A percentile compares a stretch with the other conserved stretches of the same genome.
phyloP scores from a whole-genome alignment of 2,888 invertebrate species.

The Drosophila birchii region DNA sequence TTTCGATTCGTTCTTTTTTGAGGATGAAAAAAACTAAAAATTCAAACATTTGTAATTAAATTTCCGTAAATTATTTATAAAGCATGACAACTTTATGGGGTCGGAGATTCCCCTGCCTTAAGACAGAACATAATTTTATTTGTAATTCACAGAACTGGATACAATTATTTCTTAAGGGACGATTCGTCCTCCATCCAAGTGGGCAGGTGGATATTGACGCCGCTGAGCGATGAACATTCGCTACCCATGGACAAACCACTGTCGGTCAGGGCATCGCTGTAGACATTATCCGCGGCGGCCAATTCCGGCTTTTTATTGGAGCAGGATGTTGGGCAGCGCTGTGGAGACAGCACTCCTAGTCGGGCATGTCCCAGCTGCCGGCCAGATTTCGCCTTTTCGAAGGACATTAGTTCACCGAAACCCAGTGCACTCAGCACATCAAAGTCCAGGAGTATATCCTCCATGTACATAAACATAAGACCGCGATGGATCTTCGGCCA shows the following conservation, averaged over 20 bases:
- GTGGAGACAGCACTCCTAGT: slow-evolving; percentile 69
- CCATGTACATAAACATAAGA: slow-evolving; percentile 98
- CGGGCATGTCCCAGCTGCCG: slow-evolving; percentile 63
- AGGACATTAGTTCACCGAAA: slow-evolving; percentile 94
- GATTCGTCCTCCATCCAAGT: slow-evolving; percentile 4
- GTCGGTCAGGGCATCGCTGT: slow-evolving; percentile 9
- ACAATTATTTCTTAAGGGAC: neutral
- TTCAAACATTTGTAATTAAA: no score
- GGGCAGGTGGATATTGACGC: slow-evolving; percentile 18
- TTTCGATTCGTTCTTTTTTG: no score
- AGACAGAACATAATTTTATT: neutral
- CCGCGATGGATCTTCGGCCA: slow-evolving; percentile 98
- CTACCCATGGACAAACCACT: slow-evolving; percentile 25
- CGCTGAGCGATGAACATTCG: slow-evolving; percentile 9
- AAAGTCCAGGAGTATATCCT: slow-evolving; percentile 96
- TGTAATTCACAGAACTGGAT: neutral
- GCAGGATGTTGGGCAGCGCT: neutral
- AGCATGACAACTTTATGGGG: neutral
- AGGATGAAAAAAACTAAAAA: no score
- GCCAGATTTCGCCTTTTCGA: slow-evolving; percentile 85
- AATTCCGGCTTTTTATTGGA: neutral
- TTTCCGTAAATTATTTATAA: no score
- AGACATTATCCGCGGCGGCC: neutral
- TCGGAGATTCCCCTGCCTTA: neutral
- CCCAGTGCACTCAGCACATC: slow-evolving; percentile 96